Evolutionary conservation across 2,888 invertebrate species (phyloP), one percentile per base, ranked within the genome.

Genomic region (Patella depressa): DNA sequence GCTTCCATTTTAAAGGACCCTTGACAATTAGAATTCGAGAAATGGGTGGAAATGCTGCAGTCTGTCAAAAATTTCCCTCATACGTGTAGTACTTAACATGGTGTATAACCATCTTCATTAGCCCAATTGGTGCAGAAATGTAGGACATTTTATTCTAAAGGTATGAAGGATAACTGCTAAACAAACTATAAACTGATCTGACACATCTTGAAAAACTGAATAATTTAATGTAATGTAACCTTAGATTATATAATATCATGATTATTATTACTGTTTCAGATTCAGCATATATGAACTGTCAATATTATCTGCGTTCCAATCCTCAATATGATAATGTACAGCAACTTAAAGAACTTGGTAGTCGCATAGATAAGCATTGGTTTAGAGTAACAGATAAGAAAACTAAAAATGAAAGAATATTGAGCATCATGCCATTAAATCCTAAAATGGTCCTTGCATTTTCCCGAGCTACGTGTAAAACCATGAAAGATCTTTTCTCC

Each of bases 331-430:
- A 94, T 86, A 93, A 96, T 84, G 93, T 96, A 85, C 94, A 95
- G 75, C 96, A 96, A 88, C 93, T 97, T 82, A 95, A 95, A 88
- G 94, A 95, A 83, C 95, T 97, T 82, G 97, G 94, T 93, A 96
- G 95, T 69, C 94, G 97, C 76, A 93, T 95, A 75, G 95, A 95
- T 91, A 97, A 97, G 91, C 95, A 96, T 91, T 98, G 97, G 97
- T 97, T 97, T 91, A 94, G 96, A 53, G 95, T 97, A 79, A 95
- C 95, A 88, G 97, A 97, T 91, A 95, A 94, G 85, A 94, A 95
- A 74, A 93, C 95, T 80, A 95, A 95, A 90, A 95, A 95, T 0
- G 95, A 96, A 89, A 93, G 96, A 84, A 93, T 96, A 73, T 93
- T 96, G 80, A 95, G 95, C 34, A 92, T 96, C 92, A 95, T 94